These are phyloP conservation scores for Euura lappo DNA, from an alignment of 1,140 invertebrate species.

Conservation along the genomic window DNA sequence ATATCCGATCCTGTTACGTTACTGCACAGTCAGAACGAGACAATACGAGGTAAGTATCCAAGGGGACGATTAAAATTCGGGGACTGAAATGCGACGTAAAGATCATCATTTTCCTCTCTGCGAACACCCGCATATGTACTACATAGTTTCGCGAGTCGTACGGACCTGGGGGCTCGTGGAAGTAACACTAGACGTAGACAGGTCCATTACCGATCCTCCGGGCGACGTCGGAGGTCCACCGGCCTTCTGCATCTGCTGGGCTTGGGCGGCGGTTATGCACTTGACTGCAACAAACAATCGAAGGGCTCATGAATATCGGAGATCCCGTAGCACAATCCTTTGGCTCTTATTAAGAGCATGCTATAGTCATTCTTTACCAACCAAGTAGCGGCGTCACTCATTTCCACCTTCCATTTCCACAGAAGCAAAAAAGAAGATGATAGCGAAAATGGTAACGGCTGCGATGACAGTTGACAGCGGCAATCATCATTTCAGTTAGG, in stretches of 20 bases:
- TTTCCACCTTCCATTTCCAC: no score
- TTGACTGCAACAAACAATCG: constrained; percentile 72
- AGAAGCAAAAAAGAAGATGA: background rate
- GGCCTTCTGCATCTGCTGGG: constrained; percentile 63
- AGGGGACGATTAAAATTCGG: no score
- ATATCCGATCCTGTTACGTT: background rate
- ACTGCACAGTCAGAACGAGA: background rate
- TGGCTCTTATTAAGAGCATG: no score
- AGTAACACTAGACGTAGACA: constrained; percentile 84
- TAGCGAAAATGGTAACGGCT: background rate
- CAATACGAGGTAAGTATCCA: background rate
- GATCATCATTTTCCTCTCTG: background rate
- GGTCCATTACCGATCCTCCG: constrained; percentile 82
- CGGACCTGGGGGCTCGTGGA: constrained; percentile 82
- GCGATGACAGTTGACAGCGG: background rate
- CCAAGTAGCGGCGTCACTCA: no score
- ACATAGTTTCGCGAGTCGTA: constrained; percentile 15
- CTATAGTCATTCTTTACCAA: no score
- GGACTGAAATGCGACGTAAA: no score
- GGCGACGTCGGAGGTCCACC: constrained; percentile 71
- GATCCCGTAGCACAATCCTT: no score
- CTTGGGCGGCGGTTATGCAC: constrained; percentile 78
- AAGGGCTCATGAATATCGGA: no score
- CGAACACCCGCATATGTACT: constrained; percentile 8
- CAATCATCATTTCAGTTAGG: background rate